A percentile compares a stretch with the other conserved stretches of the same genome.
Conservation (phyloP, 2,113 vertebrate species). For the Regulus satrapa region DNA sequence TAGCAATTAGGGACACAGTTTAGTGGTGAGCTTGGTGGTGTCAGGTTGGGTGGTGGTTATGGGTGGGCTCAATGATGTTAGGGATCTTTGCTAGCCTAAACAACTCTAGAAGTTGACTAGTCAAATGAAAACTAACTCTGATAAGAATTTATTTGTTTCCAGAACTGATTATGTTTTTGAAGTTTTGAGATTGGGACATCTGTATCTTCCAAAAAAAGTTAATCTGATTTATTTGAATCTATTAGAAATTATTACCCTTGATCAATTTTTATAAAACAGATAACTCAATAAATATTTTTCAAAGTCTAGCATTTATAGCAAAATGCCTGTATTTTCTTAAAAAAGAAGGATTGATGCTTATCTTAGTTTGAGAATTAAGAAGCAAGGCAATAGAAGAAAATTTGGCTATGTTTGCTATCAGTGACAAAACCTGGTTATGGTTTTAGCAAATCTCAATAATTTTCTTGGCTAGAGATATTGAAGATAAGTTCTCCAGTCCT, state of each 20-base stretch:
- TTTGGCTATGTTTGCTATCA: fast-evolving
- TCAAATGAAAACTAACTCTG: conserved; percentile 18
- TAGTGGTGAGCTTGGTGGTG: not conserved
- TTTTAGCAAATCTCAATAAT: not conserved
- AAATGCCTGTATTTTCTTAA: not conserved
- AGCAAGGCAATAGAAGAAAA: not conserved
- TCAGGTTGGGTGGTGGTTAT: no score
- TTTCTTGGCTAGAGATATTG: not conserved
- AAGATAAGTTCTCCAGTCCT: not conserved
- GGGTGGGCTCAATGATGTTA: fast-evolving
- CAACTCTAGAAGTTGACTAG: not conserved
- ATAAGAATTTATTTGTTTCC: not conserved
- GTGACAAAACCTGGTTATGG: not conserved
- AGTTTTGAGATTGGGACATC: not conserved
- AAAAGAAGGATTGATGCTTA: fast-evolving
- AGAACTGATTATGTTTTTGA: not conserved
- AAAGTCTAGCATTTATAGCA: not conserved
- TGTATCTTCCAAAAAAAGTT: not conserved
- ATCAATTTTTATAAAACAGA: not conserved
- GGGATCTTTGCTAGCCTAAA: not conserved
- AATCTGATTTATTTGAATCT: not conserved
- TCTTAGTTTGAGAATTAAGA: not conserved
- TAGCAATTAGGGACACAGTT: not conserved
- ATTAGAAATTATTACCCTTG: not conserved
- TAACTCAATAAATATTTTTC: not conserved